A percentile compares a stretch with the other conserved stretches of the same genome.
Conservation (phyloP, 2,113 vertebrate genomes). For the Pao palembangensis region DNA sequence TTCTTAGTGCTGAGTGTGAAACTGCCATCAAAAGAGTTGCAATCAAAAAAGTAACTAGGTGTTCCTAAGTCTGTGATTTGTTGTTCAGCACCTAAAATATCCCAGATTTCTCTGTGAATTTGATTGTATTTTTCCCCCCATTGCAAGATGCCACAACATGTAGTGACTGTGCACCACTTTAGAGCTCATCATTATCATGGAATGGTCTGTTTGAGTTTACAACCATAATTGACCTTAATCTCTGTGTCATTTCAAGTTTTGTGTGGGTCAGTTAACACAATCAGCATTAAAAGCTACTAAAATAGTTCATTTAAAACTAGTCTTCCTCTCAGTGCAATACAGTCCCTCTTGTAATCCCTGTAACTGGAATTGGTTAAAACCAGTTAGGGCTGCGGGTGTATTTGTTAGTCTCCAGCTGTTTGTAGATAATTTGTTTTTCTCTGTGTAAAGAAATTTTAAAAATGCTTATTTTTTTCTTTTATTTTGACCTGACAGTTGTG, state of each 20-base stretch:
- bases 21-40: slow-evolving; percentile 5
- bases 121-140: slow-evolving; percentile 6
- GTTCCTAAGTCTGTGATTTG: neutral
- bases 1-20: neutral
- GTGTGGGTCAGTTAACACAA: slow-evolving; percentile 16
- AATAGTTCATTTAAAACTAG: slow-evolving; percentile 31
- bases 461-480: slow-evolving; percentile 13
- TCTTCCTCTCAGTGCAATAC: slow-evolving; percentile 63
- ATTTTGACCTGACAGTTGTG: slow-evolving; percentile 36
- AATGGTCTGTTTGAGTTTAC: slow-evolving; percentile 20
- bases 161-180: slow-evolving; percentile 8
- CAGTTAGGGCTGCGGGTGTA: slow-evolving; percentile 26
- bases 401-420: slow-evolving; percentile 37
- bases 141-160: slow-evolving; percentile 4
- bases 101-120: slow-evolving; percentile 14
- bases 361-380: slow-evolving; percentile 36
- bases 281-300: slow-evolving; percentile 44
- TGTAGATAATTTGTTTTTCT: slow-evolving; percentile 45
- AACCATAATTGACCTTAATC: slow-evolving; percentile 24
- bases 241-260: slow-evolving; percentile 21
- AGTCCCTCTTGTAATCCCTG: slow-evolving; percentile 19
- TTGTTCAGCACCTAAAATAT: slow-evolving; percentile 8
- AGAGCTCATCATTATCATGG: neutral
- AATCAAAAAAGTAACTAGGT: slow-evolving; percentile 4
- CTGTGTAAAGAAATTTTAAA: slow-evolving; percentile 43